A percentile compares a stretch with the other conserved stretches of the same genome.
Evolutionary conservation across 2,113 vertebrate genomes (phyloP).

Genomic region (Oryzias curvinotus): DNA sequence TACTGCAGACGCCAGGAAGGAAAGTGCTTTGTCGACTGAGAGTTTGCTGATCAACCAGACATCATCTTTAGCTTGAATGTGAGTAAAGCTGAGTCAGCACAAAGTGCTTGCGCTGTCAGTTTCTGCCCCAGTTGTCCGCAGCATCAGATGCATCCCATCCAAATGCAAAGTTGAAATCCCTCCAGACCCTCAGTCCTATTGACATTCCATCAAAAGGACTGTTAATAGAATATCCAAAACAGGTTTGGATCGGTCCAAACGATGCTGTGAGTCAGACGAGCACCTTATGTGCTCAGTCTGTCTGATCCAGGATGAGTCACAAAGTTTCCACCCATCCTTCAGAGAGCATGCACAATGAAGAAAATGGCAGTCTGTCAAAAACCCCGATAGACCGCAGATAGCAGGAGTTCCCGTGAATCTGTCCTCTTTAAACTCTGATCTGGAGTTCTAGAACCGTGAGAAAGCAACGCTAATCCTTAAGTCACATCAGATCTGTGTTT

Average conservation of each 20-base stretch:
- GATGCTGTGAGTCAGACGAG: constrained; percentile 2
- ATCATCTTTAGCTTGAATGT: too few species aligned
- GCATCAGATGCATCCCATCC: neutral
- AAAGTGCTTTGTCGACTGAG: neutral
- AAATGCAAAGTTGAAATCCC: neutral
- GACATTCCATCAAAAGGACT: constrained; percentile 5
- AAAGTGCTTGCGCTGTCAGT: neutral
- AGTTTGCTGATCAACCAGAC: too few species aligned
- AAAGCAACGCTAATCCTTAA: constrained; percentile 3
- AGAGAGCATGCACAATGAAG: constrained; percentile 33
- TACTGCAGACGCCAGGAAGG: neutral
- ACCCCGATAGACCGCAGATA: constrained; percentile 31
- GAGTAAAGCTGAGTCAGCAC: too few species aligned
- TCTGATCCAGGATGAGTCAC: constrained; percentile 46
- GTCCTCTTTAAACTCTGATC: constrained; percentile 6
- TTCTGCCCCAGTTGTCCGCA: neutral
- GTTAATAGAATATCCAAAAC: neutral
- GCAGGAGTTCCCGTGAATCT: constrained; percentile 31
- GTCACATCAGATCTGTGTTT: too few species aligned
- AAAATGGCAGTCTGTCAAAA: constrained; percentile 30
- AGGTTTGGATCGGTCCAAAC: neutral
- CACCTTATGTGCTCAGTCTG: constrained; percentile 1
- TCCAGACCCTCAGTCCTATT: neutral
- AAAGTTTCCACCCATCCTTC: constrained; percentile 37
- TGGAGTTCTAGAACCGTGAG: constrained; percentile 26